These are phyloP conservation scores for Neoaliturus tenellus DNA, from an alignment of 2,888 invertebrate genomes.

Conservation along the genomic window DNA sequence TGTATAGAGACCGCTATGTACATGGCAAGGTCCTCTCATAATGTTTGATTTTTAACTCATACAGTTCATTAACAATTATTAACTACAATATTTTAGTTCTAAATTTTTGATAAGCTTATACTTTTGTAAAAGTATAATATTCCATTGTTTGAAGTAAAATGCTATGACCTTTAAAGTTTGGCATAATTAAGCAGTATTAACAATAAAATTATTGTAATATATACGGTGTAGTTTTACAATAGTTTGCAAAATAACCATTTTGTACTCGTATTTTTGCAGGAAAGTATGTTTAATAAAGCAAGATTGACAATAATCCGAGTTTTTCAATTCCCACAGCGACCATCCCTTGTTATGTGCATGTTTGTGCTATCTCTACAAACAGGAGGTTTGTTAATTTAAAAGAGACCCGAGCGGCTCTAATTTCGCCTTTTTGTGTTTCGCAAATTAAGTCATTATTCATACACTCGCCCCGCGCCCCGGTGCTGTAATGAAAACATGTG, in stretches of 20 bases:
- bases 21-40: no score
- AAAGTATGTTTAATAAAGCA: background rate
- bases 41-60: no score
- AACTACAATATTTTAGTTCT: no score
- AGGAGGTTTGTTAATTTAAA: slow-evolving; percentile 30
- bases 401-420: slow-evolving; percentile 5
- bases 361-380: slow-evolving; percentile 1
- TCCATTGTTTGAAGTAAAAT: no score
- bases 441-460: slow-evolving; percentile 33
- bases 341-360: background rate
- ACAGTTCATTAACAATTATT: no score
- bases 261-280: slow-evolving; percentile 19
- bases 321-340: background rate
- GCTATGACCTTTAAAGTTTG: no score
- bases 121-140: no score
- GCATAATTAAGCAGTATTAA: background rate
- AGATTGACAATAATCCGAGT: slow-evolving; percentile 1
- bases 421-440: slow-evolving; percentile 25
- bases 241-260: slow-evolving; percentile 6
- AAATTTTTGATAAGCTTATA: no score
- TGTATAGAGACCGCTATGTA: no score
- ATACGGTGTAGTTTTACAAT: background rate
- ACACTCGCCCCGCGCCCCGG: background rate
- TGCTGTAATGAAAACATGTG: slow-evolving; percentile 26
- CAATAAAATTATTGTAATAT: background rate